A percentile compares a stretch with the other conserved stretches of the same genome.
Conservation (phyloP, 2,113 vertebrate genomes). For the Apteryx mantelli region DNA sequence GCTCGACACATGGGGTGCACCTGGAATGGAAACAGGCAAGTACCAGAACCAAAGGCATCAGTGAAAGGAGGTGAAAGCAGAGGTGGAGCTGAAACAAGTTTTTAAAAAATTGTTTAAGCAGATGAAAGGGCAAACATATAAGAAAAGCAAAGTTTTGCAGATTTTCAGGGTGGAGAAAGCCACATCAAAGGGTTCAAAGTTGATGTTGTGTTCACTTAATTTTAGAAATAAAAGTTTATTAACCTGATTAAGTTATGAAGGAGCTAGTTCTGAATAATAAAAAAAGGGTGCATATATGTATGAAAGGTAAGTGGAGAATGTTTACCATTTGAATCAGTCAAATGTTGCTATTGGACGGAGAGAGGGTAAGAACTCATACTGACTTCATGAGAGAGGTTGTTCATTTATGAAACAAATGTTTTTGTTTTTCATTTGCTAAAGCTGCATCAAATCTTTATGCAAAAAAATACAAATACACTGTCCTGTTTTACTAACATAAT, state of each 20-base stretch:
- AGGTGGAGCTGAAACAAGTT: not conserved
- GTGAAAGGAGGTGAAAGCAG: not conserved
- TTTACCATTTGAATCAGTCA: not conserved
- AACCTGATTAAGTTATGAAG: not conserved
- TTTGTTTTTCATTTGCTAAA: slow-evolving; percentile 2
- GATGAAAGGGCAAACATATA: not conserved
- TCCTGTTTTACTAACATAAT: not conserved
- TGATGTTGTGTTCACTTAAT: not conserved
- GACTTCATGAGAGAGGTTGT: not conserved
- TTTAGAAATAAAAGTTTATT: not conserved
- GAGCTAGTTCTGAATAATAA: not conserved
- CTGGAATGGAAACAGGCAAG: not conserved
- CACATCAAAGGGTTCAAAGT: not conserved
- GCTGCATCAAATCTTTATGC: not conserved
- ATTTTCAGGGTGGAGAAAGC: not conserved
- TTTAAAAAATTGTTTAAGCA: not conserved
- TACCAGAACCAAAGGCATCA: not conserved
- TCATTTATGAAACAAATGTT: not conserved
- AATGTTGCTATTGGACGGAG: not conserved
- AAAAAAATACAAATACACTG: not conserved
- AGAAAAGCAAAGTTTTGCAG: not conserved
- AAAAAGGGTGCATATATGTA: not conserved
- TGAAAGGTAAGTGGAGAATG: not conserved
- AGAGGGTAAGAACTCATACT: not conserved
- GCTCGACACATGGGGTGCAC: not conserved